Percentiles rank a stretch among this genome's conserved stretches.
Conservation (phyloP, 2,888 invertebrate species). For the Stenodema calcarata region DNA sequence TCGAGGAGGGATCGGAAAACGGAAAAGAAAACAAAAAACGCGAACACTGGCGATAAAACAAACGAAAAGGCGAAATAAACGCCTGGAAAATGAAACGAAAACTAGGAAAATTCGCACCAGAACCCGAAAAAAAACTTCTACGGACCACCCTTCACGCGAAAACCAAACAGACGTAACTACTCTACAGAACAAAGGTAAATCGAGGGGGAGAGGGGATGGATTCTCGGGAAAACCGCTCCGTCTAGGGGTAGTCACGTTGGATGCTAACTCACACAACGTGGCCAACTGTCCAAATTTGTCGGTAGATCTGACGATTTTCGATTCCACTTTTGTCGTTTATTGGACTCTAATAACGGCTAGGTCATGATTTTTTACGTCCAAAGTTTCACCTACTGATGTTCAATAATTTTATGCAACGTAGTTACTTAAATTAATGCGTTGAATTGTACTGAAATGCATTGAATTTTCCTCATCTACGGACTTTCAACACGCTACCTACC, state of each 20-base stretch:
- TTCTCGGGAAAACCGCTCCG: neutral
- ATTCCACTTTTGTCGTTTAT: too few species aligned
- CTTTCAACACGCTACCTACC: neutral
- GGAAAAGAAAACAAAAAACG: neutral
- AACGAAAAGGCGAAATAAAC: too few species aligned
- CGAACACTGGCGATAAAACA: neutral
- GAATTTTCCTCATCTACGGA: neutral
- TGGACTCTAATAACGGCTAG: too few species aligned
- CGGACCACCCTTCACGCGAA: slow-evolving; percentile 32
- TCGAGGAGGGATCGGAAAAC: neutral
- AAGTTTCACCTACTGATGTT: too few species aligned
- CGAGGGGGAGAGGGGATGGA: slow-evolving; percentile 9
- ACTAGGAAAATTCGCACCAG: neutral
- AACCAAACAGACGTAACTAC: slow-evolving; percentile 29
- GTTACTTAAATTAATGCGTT: too few species aligned
- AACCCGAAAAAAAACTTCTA: neutral
- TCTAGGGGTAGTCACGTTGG: neutral
- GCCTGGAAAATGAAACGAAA: neutral
- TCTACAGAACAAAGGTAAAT: neutral
- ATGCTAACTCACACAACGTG: neutral
- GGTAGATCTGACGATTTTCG: neutral
- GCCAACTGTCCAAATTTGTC: neutral
- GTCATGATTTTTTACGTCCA: too few species aligned
- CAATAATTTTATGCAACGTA: too few species aligned
- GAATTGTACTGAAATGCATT: too few species aligned